Conservation (phyloP, 1,140 invertebrate species). For the Grapholita molesta region DNA sequence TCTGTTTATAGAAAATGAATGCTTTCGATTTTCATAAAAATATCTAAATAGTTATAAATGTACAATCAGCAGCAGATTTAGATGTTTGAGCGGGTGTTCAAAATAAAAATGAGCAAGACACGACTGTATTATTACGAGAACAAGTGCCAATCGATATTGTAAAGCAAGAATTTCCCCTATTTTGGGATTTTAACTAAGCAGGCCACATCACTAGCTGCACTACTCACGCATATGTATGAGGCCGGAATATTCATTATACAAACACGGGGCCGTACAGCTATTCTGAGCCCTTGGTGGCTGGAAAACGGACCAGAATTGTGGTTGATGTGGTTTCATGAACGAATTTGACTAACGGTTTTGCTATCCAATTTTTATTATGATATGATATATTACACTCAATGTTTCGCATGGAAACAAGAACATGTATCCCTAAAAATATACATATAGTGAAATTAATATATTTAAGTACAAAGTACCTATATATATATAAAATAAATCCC, state of each 20-base stretch:
- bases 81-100: too few relatives aligned
- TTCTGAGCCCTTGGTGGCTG: background rate
- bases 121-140: too few relatives aligned
- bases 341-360: background rate
- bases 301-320: background rate
- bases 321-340: background rate
- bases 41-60: too few relatives aligned
- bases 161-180: background rate
- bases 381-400: background rate
- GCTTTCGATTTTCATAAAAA: too few relatives aligned
- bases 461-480: too few relatives aligned
- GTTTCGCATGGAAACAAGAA: background rate
- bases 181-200: background rate
- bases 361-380: background rate
- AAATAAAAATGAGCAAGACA: too few relatives aligned
- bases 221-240: slow-evolving; percentile 36
- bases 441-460: too few relatives aligned
- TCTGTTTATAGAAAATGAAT: too few relatives aligned
- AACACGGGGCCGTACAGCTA: background rate
- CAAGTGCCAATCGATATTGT: too few relatives aligned
- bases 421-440: too few relatives aligned
- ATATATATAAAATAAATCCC: too few relatives aligned
- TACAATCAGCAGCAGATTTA: too few relatives aligned
- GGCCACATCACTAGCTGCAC: slow-evolving; percentile 10
- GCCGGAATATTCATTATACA: slow-evolving; percentile 29